Evolutionary conservation across 2,888 invertebrate species (phyloP).

Genomic region (Thereva unica): DNA sequence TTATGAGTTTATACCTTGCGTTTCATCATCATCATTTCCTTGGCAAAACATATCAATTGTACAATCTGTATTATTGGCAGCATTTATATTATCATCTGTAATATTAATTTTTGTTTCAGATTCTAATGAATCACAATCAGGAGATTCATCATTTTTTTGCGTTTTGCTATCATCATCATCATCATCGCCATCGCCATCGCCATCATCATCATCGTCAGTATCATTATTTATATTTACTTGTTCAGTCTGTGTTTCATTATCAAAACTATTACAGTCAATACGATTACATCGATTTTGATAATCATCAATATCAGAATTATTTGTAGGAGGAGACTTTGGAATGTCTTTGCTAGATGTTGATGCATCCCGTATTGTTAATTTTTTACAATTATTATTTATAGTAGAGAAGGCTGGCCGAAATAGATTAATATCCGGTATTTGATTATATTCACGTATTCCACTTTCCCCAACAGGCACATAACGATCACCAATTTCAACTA

Average conservation of each 20-base stretch:
- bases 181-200: not conserved
- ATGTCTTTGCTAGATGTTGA: conserved; percentile 7
- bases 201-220: not conserved
- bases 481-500: conserved; percentile 90
- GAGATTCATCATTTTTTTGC: conserved; percentile 15
- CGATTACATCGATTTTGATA: conserved; percentile 2
- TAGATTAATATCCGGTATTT: conserved; percentile 48
- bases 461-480: conserved; percentile 92
- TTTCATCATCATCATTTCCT: not conserved
- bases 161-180: not conserved
- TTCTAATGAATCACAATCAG: conserved; percentile 25
- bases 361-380: conserved; percentile 3
- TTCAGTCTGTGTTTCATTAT: not conserved
- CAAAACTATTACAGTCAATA: not conserved
- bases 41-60: conserved; percentile 2
- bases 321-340: conserved; percentile 19
- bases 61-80: conserved; percentile 19
- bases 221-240: not conserved
- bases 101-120: conserved; percentile 28
- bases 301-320: conserved; percentile 22
- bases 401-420: conserved; percentile 3
- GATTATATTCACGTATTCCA: conserved; percentile 69
- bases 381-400: not conserved
- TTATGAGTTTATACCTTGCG: conserved; percentile 6
- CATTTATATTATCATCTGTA: conserved; percentile 16